Evolutionary conservation across 2,113 vertebrate genomes (phyloP), one percentile per base, ranked within the genome.

Genomic region (Nettapus auritus): DNA sequence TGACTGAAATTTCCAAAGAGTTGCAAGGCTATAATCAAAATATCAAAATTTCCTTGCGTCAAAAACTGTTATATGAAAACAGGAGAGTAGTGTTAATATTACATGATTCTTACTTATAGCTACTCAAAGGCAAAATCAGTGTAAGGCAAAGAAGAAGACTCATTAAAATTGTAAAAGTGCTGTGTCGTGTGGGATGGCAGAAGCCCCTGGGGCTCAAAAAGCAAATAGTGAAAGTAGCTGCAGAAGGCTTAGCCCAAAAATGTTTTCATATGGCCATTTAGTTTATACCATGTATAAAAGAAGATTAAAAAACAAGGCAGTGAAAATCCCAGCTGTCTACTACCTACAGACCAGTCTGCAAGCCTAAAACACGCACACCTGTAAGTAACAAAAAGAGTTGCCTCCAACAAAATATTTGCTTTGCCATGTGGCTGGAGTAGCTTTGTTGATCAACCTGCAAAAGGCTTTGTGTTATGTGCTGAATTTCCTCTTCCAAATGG

Each of bases 401-500:
- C 74, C 75, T 84, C 71, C 73, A 62, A 53, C 68, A 82, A 91
- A 92, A 74, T n/a, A 40, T 34, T 86, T 60, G 5, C 23, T 83
- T 81, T 77, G 42, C 62, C 33, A 1, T 6, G 11, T 18, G 55
- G 11, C 56, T 62, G 8, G 31, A 83, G n/a, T 18, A 89, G 6
- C 60, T 86, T 33, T 44, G 28, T 38, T 77, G 60, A 75, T 86
- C 75, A 69, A 62, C 38, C 62, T 42, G 46, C 73, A 87, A 84
- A 74, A 88, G 79, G 83, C 82, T 92, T 95, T 91, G 48, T 78
- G 57, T 74, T 64, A 92, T 64, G 1, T 75, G 80, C 42, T 94
- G 1, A n/a, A 69, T 81, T 73, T 86, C 66, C 80, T 83, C 93
- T 91, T 86, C 86, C 92, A 85, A 89, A 82, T 82, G 66, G 75